phyloP scores from a whole-genome alignment of 2,113 vertebrate species.

The Pitta sordida region DNA sequence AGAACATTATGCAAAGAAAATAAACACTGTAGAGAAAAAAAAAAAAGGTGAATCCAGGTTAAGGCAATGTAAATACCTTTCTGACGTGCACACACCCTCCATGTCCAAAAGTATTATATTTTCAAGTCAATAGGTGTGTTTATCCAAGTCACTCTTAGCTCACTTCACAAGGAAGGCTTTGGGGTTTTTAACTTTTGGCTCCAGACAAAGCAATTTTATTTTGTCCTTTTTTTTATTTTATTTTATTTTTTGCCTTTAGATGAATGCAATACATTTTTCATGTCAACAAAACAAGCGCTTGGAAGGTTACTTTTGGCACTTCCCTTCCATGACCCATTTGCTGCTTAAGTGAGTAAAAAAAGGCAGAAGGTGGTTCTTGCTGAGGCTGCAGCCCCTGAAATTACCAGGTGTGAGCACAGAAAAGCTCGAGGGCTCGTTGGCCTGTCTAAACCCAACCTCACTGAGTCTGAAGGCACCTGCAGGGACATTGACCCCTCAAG shows the following conservation, averaged over 20 bases:
- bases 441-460: neutral
- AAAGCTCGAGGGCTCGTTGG: neutral
- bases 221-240: neutral
- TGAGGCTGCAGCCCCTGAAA: neutral
- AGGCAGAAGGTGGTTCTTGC: neutral
- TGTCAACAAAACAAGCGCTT: neutral
- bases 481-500: neutral
- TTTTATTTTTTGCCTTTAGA: neutral
- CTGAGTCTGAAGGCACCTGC: neutral
- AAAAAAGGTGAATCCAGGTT: conserved; percentile 27
- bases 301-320: conserved; percentile 16
- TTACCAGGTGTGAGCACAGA: neutral
- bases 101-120: neutral
- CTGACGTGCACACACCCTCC: neutral
- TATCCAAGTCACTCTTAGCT: conserved; percentile 23
- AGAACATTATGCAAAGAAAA: neutral
- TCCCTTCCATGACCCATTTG: conserved; percentile 7
- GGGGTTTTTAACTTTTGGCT: conserved; percentile 5
- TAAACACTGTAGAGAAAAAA: neutral
- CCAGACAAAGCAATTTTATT: neutral
- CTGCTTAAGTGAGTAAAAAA: neutral
- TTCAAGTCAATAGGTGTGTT: conserved; percentile 16
- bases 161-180: neutral
- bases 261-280: neutral
- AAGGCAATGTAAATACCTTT: conserved; percentile 10